These are phyloP conservation scores for Antechinus stuartii DNA, from an alignment of 2,113 vertebrate species.

Conservation along the genomic window DNA sequence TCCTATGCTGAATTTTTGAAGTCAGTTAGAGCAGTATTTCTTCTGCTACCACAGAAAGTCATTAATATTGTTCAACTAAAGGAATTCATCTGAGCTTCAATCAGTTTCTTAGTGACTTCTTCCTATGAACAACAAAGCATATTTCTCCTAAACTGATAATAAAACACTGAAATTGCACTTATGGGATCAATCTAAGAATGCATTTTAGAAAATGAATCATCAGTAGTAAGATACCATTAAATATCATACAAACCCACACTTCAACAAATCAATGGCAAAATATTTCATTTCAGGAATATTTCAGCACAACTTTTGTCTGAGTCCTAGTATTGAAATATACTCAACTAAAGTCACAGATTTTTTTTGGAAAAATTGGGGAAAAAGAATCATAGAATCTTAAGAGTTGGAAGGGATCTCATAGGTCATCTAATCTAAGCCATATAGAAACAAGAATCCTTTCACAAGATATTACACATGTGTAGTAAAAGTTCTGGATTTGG, in stretches of 20 bases:
- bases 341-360: neutral
- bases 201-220: slow-evolving; percentile 44
- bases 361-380: slow-evolving; percentile 31
- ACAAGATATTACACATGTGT: neutral
- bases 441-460: neutral
- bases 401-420: neutral
- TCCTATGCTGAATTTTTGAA: slow-evolving; percentile 69
- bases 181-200: neutral
- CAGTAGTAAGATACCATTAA: neutral
- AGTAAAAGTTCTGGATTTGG: neutral
- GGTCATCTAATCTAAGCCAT: neutral
- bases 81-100: slow-evolving; percentile 69
- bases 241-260: neutral
- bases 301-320: neutral
- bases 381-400: neutral
- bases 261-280: neutral
- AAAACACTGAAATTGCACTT: slow-evolving; percentile 39
- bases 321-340: slow-evolving; percentile 26
- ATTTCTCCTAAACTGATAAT: slow-evolving; percentile 60
- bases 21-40: slow-evolving; percentile 67
- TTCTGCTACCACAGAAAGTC: slow-evolving; percentile 66
- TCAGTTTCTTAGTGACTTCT: slow-evolving; percentile 63
- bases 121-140: slow-evolving; percentile 68
- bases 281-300: neutral
- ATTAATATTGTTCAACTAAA: slow-evolving; percentile 65